Conservation (phyloP, 37 sponge, comb jelly and placozoan species). For the Ianthella basta region DNA sequence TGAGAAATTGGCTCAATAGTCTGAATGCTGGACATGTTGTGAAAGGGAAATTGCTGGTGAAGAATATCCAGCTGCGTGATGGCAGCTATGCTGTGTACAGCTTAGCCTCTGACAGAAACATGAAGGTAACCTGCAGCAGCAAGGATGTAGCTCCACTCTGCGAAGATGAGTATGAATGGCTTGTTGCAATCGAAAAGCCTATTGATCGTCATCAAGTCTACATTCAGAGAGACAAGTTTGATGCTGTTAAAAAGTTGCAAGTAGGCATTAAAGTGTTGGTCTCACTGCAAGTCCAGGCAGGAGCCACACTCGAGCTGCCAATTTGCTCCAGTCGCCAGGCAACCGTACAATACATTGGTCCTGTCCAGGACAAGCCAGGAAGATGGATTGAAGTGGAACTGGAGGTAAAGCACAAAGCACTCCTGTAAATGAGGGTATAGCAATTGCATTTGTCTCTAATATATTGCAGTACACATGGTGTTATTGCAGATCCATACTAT, state of each 20-base stretch:
- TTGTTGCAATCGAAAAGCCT: neutral
- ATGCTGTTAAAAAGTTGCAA: neutral
- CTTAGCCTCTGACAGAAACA: neutral
- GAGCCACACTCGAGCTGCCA: too few species aligned
- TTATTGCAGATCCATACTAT: too few species aligned
- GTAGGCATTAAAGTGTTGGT: conserved; percentile 42
- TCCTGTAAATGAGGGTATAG: too few species aligned
- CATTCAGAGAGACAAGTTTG: neutral
- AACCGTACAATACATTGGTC: conserved; percentile 30
- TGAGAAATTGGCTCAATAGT: too few species aligned
- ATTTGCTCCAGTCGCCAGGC: neutral
- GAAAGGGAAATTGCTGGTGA: too few species aligned
- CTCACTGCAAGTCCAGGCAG: neutral
- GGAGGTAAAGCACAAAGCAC: conserved; percentile 8
- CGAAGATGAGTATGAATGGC: neutral
- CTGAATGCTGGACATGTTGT: too few species aligned
- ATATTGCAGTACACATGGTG: too few species aligned
- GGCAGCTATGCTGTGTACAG: neutral
- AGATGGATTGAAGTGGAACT: conserved; percentile 55
- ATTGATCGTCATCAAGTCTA: neutral
- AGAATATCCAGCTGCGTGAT: too few species aligned
- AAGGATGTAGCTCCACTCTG: neutral
- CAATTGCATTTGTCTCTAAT: too few species aligned
- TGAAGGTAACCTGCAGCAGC: neutral
- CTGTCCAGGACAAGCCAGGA: conserved; percentile 11